phyloP scores from a whole-genome alignment of 1,140 invertebrate genomes.

The Drosophila ficusphila region DNA sequence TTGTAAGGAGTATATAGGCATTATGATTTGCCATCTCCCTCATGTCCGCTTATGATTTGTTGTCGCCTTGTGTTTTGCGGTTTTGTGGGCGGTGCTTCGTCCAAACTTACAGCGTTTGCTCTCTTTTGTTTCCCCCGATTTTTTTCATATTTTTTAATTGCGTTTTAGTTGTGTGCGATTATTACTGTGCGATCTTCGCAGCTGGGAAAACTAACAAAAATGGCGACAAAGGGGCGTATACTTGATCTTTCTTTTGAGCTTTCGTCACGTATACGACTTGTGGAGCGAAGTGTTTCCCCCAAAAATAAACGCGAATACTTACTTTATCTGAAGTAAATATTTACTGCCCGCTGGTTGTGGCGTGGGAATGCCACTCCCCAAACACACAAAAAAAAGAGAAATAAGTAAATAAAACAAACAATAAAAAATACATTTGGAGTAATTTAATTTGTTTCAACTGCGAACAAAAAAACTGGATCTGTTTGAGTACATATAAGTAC shows the following conservation, averaged over 20 bases:
- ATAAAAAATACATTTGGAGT: slow-evolving; percentile 51
- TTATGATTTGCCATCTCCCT: slow-evolving; percentile 19
- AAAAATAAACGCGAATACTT: slow-evolving; percentile 13
- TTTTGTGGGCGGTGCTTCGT: slow-evolving; percentile 65
- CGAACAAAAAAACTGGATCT: slow-evolving; percentile 34
- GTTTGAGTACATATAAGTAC: too few species aligned
- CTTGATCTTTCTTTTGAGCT: slow-evolving; percentile 12
- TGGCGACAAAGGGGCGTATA: slow-evolving; percentile 45
- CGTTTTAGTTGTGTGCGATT: slow-evolving; percentile 11
- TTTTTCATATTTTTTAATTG: slow-evolving; percentile 35
- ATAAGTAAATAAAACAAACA: slow-evolving; percentile 49
- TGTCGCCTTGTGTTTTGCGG: slow-evolving; percentile 61
- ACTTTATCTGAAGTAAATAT: slow-evolving; percentile 63
- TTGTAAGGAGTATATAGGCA: background rate
- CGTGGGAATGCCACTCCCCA: slow-evolving; percentile 73
- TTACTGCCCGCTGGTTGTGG: slow-evolving; percentile 44
- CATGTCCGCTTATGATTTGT: slow-evolving; percentile 54
- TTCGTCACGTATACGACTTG: slow-evolving; percentile 40
- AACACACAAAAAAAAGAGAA: slow-evolving; percentile 17
- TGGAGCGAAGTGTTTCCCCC: slow-evolving; percentile 11
- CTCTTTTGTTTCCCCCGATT: slow-evolving; percentile 6
- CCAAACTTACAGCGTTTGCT: slow-evolving; percentile 33
- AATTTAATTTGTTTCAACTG: slow-evolving; percentile 74
- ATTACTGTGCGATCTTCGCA: slow-evolving; percentile 1
- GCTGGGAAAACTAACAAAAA: slow-evolving; percentile 33